These are phyloP conservation scores for Sinocyclocheilus maitianheensis DNA, from an alignment of 2,113 vertebrate genomes.

Conservation along the genomic window DNA sequence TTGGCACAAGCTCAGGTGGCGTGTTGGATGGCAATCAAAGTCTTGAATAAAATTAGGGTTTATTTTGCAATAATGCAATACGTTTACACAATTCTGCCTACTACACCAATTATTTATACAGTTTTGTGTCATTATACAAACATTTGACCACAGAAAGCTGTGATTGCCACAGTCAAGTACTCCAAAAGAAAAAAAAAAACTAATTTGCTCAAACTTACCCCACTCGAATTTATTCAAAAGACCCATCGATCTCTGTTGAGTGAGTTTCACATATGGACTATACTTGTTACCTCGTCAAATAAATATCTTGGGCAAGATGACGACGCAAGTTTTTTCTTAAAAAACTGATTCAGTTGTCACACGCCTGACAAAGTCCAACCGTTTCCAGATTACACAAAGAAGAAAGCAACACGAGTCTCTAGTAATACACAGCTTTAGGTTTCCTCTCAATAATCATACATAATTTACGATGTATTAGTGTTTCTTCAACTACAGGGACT, in stretches of 20 bases:
- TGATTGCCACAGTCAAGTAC: too few relatives aligned
- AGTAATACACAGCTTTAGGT: neutral
- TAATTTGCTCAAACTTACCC: too few relatives aligned
- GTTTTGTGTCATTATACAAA: neutral
- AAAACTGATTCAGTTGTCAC: neutral
- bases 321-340: neutral
- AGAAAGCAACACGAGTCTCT: neutral
- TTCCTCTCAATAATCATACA: neutral
- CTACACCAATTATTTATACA: neutral
- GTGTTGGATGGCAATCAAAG: too few relatives aligned
- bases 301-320: neutral
- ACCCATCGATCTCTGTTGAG: neutral
- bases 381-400: neutral
- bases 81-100: neutral
- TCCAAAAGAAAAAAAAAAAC: too few relatives aligned
- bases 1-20: neutral
- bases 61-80: neutral
- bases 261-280: neutral
- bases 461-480: neutral
- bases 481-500: too few relatives aligned
- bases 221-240: neutral
- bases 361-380: neutral
- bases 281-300: neutral
- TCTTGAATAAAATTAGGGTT: neutral
- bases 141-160: neutral